A percentile compares a stretch with the other conserved stretches of the same genome.
These are phyloP conservation scores for Aplocera efformata DNA, from an alignment of 2,888 invertebrate species.

Conservation along the genomic window DNA sequence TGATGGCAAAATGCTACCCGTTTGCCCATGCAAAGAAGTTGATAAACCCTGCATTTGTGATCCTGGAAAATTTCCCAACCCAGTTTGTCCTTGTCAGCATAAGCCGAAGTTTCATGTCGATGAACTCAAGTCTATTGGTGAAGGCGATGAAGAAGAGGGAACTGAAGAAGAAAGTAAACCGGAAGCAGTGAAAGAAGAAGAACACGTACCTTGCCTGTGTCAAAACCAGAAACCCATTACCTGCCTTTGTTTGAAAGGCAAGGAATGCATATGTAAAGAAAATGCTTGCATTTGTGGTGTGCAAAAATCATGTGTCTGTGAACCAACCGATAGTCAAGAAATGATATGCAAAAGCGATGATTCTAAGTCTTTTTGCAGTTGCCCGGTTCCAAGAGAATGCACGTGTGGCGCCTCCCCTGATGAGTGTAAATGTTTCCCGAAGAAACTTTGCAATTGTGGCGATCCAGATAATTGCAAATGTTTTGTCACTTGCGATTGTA, in stretches of 20 bases:
- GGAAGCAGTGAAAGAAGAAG: constrained; percentile 12
- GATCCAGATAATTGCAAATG: constrained; percentile 61
- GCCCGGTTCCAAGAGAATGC: constrained; percentile 43
- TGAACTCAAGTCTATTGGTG: constrained; percentile 23
- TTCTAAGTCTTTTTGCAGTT: constrained; percentile 49
- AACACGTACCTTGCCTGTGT: constrained; percentile 50
- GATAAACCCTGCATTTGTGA: constrained; percentile 64
- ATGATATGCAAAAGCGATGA: constrained; percentile 42
- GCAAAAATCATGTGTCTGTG: constrained; percentile 53
- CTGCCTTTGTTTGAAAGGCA: constrained; percentile 53
- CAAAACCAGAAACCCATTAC: constrained; percentile 44
- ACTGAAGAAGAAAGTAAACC: constrained; percentile 17
- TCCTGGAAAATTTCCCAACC: constrained; percentile 48
- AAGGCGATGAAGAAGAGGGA: constrained; percentile 24
- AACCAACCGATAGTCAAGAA: constrained; percentile 36
- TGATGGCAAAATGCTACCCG: constrained; percentile 42
- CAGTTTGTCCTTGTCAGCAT: constrained; percentile 54
- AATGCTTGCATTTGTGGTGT: constrained; percentile 52
- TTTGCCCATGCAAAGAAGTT: constrained; percentile 53
- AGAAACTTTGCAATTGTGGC: constrained; percentile 51
- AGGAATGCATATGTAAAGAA: constrained; percentile 48
- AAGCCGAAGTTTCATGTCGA: constrained; percentile 38
- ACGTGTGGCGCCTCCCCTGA: constrained; percentile 39
- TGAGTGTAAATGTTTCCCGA: constrained; percentile 52
- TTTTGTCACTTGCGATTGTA: constrained; percentile 51